Percentiles rank a stretch among this genome's conserved stretches.
These are phyloP conservation scores for Lophochroa leadbeateri DNA, from an alignment of 2,113 vertebrate species.

Conservation along the genomic window DNA sequence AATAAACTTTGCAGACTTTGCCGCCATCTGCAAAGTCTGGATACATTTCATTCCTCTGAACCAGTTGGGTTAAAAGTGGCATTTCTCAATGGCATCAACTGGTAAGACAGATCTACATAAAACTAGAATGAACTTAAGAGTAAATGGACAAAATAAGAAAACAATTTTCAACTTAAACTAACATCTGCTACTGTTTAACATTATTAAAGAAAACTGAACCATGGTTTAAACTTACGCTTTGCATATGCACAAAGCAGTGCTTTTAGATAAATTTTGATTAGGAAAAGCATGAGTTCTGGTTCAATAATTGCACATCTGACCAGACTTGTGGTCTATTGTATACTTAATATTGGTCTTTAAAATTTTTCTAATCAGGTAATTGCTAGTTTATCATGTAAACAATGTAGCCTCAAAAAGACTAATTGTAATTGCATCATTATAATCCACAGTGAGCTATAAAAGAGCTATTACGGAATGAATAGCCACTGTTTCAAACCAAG, in stretches of 20 bases:
- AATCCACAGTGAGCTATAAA: conserved; percentile 51
- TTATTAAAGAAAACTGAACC: background rate
- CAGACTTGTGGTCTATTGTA: conserved; percentile 51
- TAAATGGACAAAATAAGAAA: background rate
- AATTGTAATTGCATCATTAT: conserved; percentile 57
- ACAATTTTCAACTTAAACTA: background rate
- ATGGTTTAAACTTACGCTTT: background rate
- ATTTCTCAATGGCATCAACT: background rate
- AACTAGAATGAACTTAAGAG: background rate
- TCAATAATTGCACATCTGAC: conserved; percentile 49
- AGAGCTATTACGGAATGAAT: conserved; percentile 56
- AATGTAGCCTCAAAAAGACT: conserved; percentile 61
- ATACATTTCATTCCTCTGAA: background rate
- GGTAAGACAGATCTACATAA: background rate
- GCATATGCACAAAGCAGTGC: background rate
- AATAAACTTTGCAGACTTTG: background rate
- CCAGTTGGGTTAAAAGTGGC: background rate
- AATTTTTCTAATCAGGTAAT: conserved; percentile 69
- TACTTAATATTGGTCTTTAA: conserved; percentile 57
- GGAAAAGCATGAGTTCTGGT: conserved; percentile 38
- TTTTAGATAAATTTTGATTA: conserved; percentile 32
- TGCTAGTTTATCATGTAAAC: conserved; percentile 65
- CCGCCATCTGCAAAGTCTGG: background rate
- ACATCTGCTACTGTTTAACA: background rate
- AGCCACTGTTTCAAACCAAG: background rate